Percentiles rank a stretch among this genome's conserved stretches.
These are phyloP conservation scores for Mus caroli DNA, from an alignment of 2,797 vertebrate species.

Conservation along the genomic window DNA sequence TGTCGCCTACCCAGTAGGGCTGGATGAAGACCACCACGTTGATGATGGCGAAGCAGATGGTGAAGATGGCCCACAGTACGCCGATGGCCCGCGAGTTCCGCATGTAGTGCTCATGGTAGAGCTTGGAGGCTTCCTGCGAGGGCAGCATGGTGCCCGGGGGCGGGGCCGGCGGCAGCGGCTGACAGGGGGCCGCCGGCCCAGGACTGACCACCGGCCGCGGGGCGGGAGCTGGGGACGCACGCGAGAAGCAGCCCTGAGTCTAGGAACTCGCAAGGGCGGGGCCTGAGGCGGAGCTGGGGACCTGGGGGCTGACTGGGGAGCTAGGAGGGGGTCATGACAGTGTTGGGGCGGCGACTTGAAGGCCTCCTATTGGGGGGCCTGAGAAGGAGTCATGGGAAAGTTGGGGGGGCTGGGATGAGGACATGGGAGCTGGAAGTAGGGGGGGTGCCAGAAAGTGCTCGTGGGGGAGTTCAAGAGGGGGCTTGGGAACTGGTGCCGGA, in stretches of 20 bases:
- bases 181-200: constrained; percentile 72
- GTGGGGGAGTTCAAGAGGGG: not conserved
- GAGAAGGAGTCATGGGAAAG: constrained; percentile 56
- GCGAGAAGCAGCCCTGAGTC: constrained; percentile 72
- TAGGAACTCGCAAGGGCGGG: constrained; percentile 24
- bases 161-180: constrained; percentile 71
- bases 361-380: not conserved
- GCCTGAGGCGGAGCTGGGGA: constrained; percentile 31
- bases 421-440: not conserved
- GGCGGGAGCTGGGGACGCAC: constrained; percentile 78
- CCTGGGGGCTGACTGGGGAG: not conserved
- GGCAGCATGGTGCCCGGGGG: constrained; percentile 92
- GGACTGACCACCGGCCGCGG: constrained; percentile 53
- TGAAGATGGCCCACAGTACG: constrained; percentile 98
- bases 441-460: constrained; percentile 33
- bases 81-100: constrained; percentile 98
- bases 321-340: not conserved
- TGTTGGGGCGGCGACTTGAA: not conserved
- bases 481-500: not conserved
- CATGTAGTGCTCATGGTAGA: constrained; percentile 97
- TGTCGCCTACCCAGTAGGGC: constrained; percentile 99
- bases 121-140: constrained; percentile 97
- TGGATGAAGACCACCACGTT: constrained; percentile 99
- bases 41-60: constrained; percentile 99
- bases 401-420: constrained; percentile 51